phyloP scores from a whole-genome alignment of 2,888 invertebrate genomes.

The Cephus runcator region DNA sequence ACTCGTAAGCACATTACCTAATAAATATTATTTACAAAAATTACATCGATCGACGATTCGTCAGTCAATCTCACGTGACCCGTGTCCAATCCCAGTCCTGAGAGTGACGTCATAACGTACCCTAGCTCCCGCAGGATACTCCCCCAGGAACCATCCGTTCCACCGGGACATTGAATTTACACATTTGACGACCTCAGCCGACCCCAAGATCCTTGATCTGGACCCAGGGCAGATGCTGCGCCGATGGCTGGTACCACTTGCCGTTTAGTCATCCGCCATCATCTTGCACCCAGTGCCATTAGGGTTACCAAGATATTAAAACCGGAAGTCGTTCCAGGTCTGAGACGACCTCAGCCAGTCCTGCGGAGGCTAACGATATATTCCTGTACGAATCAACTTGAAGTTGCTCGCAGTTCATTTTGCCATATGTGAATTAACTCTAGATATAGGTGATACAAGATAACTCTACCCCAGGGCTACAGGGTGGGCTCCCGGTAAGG shows the following conservation, averaged over 20 bases:
- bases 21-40: constrained; percentile 62
- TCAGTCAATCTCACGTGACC: background rate
- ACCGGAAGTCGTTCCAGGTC: background rate
- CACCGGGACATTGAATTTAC: background rate
- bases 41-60: background rate
- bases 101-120: background rate
- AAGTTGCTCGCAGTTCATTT: background rate
- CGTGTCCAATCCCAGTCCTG: background rate
- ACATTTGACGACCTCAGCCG: background rate
- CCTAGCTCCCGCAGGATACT: background rate
- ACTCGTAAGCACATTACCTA: constrained; percentile 60
- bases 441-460: background rate
- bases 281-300: background rate
- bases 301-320: background rate
- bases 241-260: background rate
- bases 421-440: background rate
- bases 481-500: background rate
- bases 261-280: background rate
- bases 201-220: background rate
- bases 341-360: background rate
- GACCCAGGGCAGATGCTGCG: background rate
- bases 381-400: background rate
- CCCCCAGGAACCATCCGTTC: background rate
- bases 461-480: no score
- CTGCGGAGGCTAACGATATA: background rate